Evolutionary conservation across 2,888 invertebrate genomes (phyloP).

Genomic region (Diaprepes abbreviatus): DNA sequence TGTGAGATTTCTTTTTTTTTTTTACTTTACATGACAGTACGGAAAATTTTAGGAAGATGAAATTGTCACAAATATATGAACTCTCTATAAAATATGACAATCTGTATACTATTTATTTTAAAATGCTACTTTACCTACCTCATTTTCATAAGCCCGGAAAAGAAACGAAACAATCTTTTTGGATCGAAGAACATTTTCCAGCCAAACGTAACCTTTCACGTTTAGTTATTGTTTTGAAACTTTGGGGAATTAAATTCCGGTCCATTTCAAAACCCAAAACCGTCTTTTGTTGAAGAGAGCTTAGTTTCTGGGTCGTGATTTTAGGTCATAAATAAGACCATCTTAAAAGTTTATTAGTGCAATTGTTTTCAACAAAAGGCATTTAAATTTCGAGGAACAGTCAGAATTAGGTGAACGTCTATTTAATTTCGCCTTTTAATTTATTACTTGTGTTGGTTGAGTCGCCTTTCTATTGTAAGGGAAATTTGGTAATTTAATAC

Average conservation of each 20-base stretch:
- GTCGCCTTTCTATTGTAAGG: too few species aligned
- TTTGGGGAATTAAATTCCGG: constrained; percentile 10
- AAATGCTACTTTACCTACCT: too few species aligned
- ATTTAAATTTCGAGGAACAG: background rate
- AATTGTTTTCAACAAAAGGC: constrained; percentile 14
- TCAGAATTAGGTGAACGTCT: background rate
- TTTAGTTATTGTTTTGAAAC: constrained; percentile 16
- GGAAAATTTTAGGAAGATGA: too few species aligned
- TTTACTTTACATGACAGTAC: too few species aligned
- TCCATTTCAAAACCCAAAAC: constrained; percentile 4
- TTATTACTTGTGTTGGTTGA: too few species aligned
- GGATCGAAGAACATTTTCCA: background rate
- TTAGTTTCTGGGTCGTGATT: constrained; percentile 1
- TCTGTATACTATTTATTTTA: too few species aligned
- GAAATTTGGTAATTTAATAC: too few species aligned
- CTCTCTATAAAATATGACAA: too few species aligned
- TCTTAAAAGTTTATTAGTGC: constrained; percentile 7
- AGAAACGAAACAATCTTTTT: background rate
- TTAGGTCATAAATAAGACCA: constrained; percentile 14
- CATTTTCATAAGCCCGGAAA: too few species aligned
- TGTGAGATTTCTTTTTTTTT: too few species aligned
- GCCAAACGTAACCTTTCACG: constrained; percentile 14
- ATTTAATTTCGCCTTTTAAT: too few species aligned
- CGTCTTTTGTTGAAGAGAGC: constrained; percentile 15
- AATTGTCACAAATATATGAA: too few species aligned